Evolutionary conservation across 2,797 vertebrate species (phyloP).

Genomic region (Sebastiscus albofasciatus): DNA sequence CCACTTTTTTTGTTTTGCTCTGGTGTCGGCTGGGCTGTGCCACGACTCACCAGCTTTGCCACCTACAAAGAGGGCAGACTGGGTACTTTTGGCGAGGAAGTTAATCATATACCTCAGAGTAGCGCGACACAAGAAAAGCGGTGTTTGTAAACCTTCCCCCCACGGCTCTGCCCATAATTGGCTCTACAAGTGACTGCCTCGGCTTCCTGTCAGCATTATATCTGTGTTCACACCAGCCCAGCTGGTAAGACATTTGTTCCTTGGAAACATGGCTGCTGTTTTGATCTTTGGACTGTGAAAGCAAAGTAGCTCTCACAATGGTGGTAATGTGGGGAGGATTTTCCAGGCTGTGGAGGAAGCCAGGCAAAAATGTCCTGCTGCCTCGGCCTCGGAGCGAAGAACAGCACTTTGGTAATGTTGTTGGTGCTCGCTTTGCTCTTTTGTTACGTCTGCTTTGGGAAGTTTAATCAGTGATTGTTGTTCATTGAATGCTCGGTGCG

Average conservation of each 20-base stretch:
- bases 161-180: constrained; percentile 79
- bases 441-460: constrained; percentile 42
- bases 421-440: constrained; percentile 37
- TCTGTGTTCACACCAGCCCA: constrained; percentile 82
- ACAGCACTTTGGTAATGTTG: constrained; percentile 31
- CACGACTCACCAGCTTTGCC: constrained; percentile 73
- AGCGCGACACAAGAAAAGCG: constrained; percentile 81
- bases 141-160: constrained; percentile 84
- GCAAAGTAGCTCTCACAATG: constrained; percentile 80
- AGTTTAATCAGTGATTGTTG: constrained; percentile 39
- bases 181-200: constrained; percentile 85
- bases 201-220: constrained; percentile 87
- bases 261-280: constrained; percentile 83
- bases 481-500: not conserved
- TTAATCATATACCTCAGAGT: constrained; percentile 86
- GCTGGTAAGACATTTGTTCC: constrained; percentile 83
- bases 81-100: constrained; percentile 79
- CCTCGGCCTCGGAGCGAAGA: constrained; percentile 43
- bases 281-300: constrained; percentile 89
- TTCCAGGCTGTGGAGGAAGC: constrained; percentile 71
- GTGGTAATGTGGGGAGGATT: constrained; percentile 78
- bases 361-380: constrained; percentile 68
- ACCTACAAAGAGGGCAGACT: constrained; percentile 78
- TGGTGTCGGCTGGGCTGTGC: constrained; percentile 50
- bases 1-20: constrained; percentile 52